Evolutionary conservation across 1,140 invertebrate species (phyloP).

Genomic region (Drosophila leontia): DNA sequence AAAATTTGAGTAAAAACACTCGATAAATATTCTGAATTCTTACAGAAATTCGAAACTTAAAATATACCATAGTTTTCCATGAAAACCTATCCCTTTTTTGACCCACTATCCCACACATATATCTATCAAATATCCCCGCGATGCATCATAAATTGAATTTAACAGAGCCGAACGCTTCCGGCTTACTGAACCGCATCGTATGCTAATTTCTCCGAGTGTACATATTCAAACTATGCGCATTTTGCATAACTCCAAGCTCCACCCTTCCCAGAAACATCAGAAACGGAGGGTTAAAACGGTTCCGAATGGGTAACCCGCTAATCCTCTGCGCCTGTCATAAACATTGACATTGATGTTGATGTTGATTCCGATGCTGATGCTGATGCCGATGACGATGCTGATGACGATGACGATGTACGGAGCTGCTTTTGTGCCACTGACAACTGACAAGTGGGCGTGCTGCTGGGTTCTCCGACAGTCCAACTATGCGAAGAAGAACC

Average conservation of each 20-base stretch:
- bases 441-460: slow-evolving; percentile 79
- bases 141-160: slow-evolving; percentile 21
- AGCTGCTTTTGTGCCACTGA: slow-evolving; percentile 62
- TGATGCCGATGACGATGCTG: slow-evolving; percentile 27
- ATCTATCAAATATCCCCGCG: not conserved
- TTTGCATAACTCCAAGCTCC: slow-evolving; percentile 37
- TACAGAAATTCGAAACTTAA: too few relatives aligned
- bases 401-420: slow-evolving; percentile 32
- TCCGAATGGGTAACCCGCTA: slow-evolving; percentile 74
- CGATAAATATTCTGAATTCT: not conserved
- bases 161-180: slow-evolving; percentile 4
- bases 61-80: not conserved
- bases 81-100: not conserved
- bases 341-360: slow-evolving; percentile 80
- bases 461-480: slow-evolving; percentile 31
- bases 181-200: slow-evolving; percentile 30
- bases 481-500: slow-evolving; percentile 37
- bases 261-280: slow-evolving; percentile 9
- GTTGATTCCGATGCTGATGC: slow-evolving; percentile 34
- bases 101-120: not conserved
- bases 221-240: slow-evolving; percentile 34
- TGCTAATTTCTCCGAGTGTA: slow-evolving; percentile 49
- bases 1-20: not conserved
- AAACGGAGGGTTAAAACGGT: slow-evolving; percentile 61
- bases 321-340: slow-evolving; percentile 81